Conservation (phyloP, 2,888 invertebrate species). For the Ophion ventricosus region DNA sequence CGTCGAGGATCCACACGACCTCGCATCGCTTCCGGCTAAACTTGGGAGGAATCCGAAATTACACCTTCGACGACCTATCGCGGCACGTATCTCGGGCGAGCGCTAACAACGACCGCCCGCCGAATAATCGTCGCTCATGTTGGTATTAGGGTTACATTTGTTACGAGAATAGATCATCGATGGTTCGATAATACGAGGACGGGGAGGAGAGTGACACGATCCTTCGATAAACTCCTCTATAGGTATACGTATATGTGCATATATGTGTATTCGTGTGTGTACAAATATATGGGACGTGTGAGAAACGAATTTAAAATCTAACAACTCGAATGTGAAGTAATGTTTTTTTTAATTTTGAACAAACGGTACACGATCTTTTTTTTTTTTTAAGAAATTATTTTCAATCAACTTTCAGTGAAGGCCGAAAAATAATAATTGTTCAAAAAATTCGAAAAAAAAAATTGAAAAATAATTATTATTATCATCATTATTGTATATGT, state of each 20-base stretch:
- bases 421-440: too few species aligned
- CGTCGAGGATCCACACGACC: constrained; percentile 4
- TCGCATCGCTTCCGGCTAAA: constrained; percentile 29
- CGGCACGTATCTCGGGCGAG: constrained; percentile 30
- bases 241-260: neutral
- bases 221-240: too few species aligned
- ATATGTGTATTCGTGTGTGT: neutral
- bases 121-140: constrained; percentile 53
- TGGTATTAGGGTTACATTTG: constrained; percentile 20
- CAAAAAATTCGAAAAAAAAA: too few species aligned
- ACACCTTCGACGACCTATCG: constrained; percentile 60
- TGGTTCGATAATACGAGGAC: constrained; percentile 29
- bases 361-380: too few species aligned
- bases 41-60: constrained; percentile 61
- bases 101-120: neutral
- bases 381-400: too few species aligned
- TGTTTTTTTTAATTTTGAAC: too few species aligned
- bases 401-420: too few species aligned
- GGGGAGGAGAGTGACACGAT: neutral
- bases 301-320: too few species aligned
- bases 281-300: too few species aligned
- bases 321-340: too few species aligned
- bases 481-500: too few species aligned
- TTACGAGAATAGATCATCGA: constrained; percentile 58
- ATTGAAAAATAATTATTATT: too few species aligned